phyloP scores from a whole-genome alignment of 2,888 invertebrate species.

The Agrotis ipsilon region DNA sequence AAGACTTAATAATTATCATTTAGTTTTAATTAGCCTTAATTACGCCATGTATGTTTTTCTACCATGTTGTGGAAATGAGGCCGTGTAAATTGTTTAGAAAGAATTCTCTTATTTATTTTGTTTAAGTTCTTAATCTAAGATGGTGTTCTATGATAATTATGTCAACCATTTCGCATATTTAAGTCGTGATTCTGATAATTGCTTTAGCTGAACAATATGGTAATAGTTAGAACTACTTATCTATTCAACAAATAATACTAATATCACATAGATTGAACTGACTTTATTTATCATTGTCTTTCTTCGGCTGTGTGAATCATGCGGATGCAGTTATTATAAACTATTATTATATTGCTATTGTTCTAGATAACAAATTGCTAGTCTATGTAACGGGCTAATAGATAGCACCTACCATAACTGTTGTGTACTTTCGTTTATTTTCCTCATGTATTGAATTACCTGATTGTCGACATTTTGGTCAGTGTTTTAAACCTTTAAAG shows the following conservation, averaged over 20 bases:
- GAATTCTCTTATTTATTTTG: constrained; percentile 57
- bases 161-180: not conserved
- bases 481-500: not conserved
- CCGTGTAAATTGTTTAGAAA: constrained; percentile 36
- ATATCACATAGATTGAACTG: constrained; percentile 23
- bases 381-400: constrained; percentile 3
- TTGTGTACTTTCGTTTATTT: constrained; percentile 11
- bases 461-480: not conserved
- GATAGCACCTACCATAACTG: not conserved
- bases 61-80: constrained; percentile 7
- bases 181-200: constrained; percentile 11
- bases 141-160: no score
- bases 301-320: constrained; percentile 45
- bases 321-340: constrained; percentile 52
- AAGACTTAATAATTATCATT: constrained; percentile 58
- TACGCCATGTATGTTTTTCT: constrained; percentile 21
- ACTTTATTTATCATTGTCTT: constrained; percentile 41
- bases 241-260: not conserved
- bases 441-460: not conserved
- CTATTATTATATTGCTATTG: constrained; percentile 36
- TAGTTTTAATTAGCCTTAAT: constrained; percentile 38
- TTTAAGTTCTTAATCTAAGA: constrained; percentile 27
- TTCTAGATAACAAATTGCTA: constrained; percentile 42
- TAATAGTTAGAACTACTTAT: constrained; percentile 14
- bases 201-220: not conserved